These are phyloP conservation scores for Pocillopora verrucosa DNA, from an alignment of 64 coral and sea anemone genomes.

Conservation along the genomic window DNA sequence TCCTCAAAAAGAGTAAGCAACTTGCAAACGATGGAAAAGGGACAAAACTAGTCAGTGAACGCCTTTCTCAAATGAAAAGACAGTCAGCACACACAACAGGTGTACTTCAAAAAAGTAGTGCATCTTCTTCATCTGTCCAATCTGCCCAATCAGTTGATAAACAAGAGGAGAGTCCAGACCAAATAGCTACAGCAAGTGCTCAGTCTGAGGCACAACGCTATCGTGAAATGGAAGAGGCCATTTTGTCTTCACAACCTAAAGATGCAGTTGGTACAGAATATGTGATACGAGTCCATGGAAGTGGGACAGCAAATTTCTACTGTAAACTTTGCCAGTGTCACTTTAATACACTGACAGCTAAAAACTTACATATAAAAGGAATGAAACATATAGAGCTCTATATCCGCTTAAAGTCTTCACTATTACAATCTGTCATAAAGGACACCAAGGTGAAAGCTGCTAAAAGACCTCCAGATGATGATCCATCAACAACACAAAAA, in stretches of 20 bases:
- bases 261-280: conserved; percentile 80
- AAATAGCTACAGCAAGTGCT: not conserved
- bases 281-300: conserved; percentile 44
- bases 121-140: not conserved
- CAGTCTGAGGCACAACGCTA: conserved; percentile 12
- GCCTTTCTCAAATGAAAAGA: conserved; percentile 24
- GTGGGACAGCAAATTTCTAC: conserved; percentile 60
- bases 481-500: not conserved
- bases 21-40: not conserved
- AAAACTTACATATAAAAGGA: conserved; percentile 83
- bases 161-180: not conserved
- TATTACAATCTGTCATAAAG: conserved; percentile 65
- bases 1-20: conserved; percentile 42
- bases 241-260: conserved; percentile 37
- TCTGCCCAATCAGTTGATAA: not conserved
- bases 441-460: not conserved
- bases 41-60: conserved; percentile 39
- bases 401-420: conserved; percentile 70
- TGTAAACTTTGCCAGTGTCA: conserved; percentile 85
- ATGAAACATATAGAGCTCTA: conserved; percentile 90
- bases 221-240: conserved; percentile 42
- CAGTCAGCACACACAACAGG: not conserved
- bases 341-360: conserved; percentile 77
- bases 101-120: not conserved
- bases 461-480: not conserved